A percentile compares a stretch with the other conserved stretches of the same genome.
Evolutionary conservation across 2,888 invertebrate genomes (phyloP).

Genomic region (Cheilosia grossa): DNA sequence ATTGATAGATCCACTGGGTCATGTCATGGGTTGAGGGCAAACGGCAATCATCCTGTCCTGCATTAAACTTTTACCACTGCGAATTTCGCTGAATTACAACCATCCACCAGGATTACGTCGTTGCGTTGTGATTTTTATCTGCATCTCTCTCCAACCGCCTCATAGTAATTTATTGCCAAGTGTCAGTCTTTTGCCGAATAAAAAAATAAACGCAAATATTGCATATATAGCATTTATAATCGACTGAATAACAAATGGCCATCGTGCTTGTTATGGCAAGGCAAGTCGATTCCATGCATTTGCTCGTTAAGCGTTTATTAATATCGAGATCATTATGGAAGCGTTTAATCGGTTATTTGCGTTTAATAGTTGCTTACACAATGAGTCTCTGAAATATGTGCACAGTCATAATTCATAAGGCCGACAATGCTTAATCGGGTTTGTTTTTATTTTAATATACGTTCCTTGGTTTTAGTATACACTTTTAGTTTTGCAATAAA

Average conservation of each 20-base stretch:
- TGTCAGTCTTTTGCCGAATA: conserved; percentile 60
- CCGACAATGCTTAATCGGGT: conserved; percentile 42
- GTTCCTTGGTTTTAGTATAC: conserved; percentile 18
- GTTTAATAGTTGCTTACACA: conserved; percentile 53
- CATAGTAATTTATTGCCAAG: conserved; percentile 53
- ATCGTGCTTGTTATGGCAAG: not conserved
- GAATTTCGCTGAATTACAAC: conserved; percentile 56
- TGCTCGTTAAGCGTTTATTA: conserved; percentile 66
- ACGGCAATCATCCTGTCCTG: conserved; percentile 50
- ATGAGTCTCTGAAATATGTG: conserved; percentile 48
- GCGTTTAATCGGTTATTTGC: conserved; percentile 61
- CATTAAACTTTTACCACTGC: conserved; percentile 67
- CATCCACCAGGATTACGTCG: not conserved
- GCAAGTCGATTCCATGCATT: conserved; percentile 31
- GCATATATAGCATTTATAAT: conserved; percentile 51
- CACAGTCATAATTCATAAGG: conserved; percentile 27
- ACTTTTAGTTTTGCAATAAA: not conserved
- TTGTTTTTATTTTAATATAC: conserved; percentile 28
- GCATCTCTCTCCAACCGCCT: not conserved
- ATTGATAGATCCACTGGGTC: conserved; percentile 56
- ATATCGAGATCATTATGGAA: conserved; percentile 61
- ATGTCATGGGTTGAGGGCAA: conserved; percentile 45
- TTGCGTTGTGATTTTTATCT: conserved; percentile 6
- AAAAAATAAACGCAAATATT: conserved; percentile 66
- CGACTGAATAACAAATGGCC: conserved; percentile 54